A percentile compares a stretch with the other conserved stretches of the same genome.
phyloP scores from a whole-genome alignment of 2,888 invertebrate species.

The Metellina segmentata region DNA sequence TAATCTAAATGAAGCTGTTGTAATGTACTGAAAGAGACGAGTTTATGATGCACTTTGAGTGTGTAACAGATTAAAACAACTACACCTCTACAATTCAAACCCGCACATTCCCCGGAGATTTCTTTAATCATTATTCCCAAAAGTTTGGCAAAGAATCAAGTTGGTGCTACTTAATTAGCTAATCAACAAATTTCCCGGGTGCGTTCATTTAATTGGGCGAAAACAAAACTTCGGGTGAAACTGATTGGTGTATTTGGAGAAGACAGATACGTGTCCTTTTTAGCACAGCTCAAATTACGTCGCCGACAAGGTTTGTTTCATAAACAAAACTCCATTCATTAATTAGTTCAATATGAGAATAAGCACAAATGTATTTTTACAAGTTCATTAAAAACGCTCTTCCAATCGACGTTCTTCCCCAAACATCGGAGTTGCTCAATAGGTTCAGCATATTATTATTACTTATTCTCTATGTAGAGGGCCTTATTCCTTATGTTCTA shows the following conservation, averaged over 20 bases:
- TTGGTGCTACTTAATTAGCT: conserved; percentile 20
- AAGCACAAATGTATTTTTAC: background rate
- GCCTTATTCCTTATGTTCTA: too few relatives aligned
- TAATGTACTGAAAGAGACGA: too few relatives aligned
- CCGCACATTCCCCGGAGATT: too few relatives aligned
- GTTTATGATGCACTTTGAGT: too few relatives aligned
- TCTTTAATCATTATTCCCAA: background rate
- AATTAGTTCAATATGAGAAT: conserved; percentile 20
- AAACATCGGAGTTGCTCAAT: too few relatives aligned
- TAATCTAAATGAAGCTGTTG: too few relatives aligned
- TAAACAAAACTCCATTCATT: conserved; percentile 36
- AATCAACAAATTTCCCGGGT: conserved; percentile 39
- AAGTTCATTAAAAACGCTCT: background rate
- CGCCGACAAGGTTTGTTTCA: conserved; percentile 3
- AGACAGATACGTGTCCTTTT: conserved; percentile 19
- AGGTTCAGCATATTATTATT: too few relatives aligned
- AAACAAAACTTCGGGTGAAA: conserved; percentile 22
- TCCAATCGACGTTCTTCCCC: too few relatives aligned
- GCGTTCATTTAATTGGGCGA: conserved; percentile 18
- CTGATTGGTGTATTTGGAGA: background rate
- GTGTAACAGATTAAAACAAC: too few relatives aligned
- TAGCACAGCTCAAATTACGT: conserved; percentile 5
- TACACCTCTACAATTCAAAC: too few relatives aligned
- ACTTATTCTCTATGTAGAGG: too few relatives aligned
- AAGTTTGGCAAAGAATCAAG: background rate